These are phyloP conservation scores for Cordilura impudica DNA, from an alignment of 2,888 invertebrate genomes.

Conservation along the genomic window DNA sequence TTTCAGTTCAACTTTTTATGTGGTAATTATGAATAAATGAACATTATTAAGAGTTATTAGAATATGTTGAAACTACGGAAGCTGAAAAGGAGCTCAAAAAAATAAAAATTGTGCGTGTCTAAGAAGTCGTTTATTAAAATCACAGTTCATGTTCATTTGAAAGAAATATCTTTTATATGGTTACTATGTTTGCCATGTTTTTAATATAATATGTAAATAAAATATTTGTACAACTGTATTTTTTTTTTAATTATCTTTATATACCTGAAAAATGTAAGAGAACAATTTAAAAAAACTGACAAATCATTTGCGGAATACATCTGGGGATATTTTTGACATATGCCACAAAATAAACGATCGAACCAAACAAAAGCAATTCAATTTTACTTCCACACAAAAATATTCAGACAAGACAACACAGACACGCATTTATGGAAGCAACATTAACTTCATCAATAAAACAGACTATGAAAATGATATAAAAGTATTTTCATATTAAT, in stretches of 20 bases:
- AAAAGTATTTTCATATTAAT: conserved; percentile 60
- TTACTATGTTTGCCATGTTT: neutral
- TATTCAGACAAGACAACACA: conserved; percentile 16
- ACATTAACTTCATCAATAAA: conserved; percentile 35
- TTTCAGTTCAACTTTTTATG: neutral
- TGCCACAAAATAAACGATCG: conserved; percentile 46
- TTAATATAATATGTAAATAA: neutral
- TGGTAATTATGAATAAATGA: neutral
- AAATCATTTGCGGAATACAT: conserved; percentile 53
- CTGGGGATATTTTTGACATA: conserved; percentile 52
- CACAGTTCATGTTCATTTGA: conserved; percentile 12
- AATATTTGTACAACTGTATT: neutral
- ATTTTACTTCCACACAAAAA: conserved; percentile 44
- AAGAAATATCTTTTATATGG: neutral
- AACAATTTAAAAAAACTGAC: conserved; percentile 52
- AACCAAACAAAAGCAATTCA: conserved; percentile 37
- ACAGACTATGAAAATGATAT: conserved; percentile 47
- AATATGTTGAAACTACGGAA: neutral
- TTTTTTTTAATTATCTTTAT: neutral
- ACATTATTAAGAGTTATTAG: neutral
- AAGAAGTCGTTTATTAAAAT: neutral
- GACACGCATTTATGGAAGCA: conserved; percentile 8
- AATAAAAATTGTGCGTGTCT: neutral
- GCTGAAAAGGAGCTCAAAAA: neutral
- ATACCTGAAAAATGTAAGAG: conserved; percentile 25